phyloP scores from a whole-genome alignment of 2,113 vertebrate genomes.

The Heteronetta atricapilla region DNA sequence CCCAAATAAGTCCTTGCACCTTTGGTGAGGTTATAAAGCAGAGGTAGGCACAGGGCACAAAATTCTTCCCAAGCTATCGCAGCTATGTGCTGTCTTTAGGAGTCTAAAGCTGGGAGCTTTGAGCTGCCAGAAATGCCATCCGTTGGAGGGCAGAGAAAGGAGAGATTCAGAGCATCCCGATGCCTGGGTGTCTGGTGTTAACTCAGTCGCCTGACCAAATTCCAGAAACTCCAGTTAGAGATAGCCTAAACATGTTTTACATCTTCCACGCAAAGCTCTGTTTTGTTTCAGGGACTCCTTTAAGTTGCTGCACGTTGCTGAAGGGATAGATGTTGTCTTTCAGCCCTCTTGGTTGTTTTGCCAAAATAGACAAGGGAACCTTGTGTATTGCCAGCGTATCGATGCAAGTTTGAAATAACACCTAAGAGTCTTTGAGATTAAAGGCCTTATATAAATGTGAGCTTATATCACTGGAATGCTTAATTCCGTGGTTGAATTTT shows the following conservation, averaged over 20 bases:
- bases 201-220: background rate
- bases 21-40: background rate
- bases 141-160: background rate
- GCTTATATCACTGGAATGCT: constrained; percentile 5
- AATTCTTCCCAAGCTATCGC: background rate
- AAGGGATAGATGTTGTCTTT: background rate
- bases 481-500: background rate
- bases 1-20: background rate
- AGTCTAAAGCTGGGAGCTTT: background rate
- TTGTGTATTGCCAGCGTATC: background rate
- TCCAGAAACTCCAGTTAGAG: background rate
- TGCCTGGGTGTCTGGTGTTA: background rate
- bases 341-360: background rate
- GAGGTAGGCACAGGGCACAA: background rate
- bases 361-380: background rate
- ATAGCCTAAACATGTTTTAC: background rate
- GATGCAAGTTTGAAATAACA: background rate
- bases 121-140: background rate
- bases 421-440: background rate
- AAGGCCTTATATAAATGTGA: background rate
- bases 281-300: background rate
- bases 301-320: background rate
- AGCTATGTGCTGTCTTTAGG: background rate
- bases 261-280: background rate
- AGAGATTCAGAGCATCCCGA: background rate